phyloP scores from a whole-genome alignment of 2,797 vertebrate genomes.

The Selene dorsalis region DNA sequence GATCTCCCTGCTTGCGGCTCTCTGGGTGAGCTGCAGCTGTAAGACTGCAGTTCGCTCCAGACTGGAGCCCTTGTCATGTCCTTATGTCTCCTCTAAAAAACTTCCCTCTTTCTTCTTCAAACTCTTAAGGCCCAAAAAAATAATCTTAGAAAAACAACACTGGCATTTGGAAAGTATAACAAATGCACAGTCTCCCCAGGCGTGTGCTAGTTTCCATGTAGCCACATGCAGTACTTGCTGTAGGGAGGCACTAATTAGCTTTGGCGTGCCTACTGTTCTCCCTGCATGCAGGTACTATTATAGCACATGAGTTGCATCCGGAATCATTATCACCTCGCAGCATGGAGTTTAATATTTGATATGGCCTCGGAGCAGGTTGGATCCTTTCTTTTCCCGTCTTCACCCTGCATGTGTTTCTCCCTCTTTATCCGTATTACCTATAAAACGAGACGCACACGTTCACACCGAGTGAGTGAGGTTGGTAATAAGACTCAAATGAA shows the following conservation, averaged over 20 bases:
- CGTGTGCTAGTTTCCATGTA: slow-evolving; percentile 49
- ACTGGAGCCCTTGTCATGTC: neutral
- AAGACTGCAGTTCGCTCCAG: neutral
- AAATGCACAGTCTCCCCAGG: slow-evolving; percentile 49
- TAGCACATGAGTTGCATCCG: slow-evolving; percentile 55
- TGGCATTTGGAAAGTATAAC: slow-evolving; percentile 62
- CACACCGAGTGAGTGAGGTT: neutral
- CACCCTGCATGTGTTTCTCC: slow-evolving; percentile 10
- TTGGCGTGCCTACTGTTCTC: slow-evolving; percentile 64
- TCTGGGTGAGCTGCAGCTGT: neutral
- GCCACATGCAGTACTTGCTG: slow-evolving; percentile 56
- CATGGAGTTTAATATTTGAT: slow-evolving; percentile 60
- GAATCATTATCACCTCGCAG: slow-evolving; percentile 64
- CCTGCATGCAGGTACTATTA: slow-evolving; percentile 64
- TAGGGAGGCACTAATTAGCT: slow-evolving; percentile 73
- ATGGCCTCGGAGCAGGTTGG: slow-evolving; percentile 40
- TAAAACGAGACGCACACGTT: slow-evolving; percentile 28
- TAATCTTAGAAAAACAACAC: slow-evolving; percentile 29
- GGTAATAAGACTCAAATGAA: slow-evolving; percentile 20
- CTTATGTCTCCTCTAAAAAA: neutral
- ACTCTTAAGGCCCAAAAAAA: slow-evolving; percentile 36
- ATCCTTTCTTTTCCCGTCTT: slow-evolving; percentile 44
- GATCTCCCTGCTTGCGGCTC: neutral
- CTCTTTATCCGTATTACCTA: slow-evolving; percentile 28
- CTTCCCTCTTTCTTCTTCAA: slow-evolving; percentile 16